Percentiles rank a stretch among this genome's conserved stretches.
These are phyloP conservation scores for Pagrus major DNA, from an alignment of 2,113 vertebrate species.

Conservation along the genomic window DNA sequence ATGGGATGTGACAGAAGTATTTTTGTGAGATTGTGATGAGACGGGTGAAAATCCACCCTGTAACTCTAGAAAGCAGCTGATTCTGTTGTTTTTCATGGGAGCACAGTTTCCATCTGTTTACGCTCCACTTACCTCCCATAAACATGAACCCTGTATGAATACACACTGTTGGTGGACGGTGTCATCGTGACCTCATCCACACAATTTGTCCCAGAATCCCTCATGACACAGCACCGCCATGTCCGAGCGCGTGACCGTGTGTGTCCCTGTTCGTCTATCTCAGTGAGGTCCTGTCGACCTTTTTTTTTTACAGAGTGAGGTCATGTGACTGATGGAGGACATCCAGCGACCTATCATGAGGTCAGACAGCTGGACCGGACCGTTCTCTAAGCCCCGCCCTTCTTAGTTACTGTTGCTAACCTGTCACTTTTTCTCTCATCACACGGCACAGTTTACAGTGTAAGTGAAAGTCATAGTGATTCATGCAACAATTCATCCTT, in stretches of 20 bases:
- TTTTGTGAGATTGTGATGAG: too few relatives aligned
- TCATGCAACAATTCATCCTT: too few relatives aligned
- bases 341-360: neutral
- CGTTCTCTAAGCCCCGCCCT: neutral
- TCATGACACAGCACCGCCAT: neutral
- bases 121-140: too few relatives aligned
- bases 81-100: neutral
- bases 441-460: neutral
- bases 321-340: neutral
- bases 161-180: neutral
- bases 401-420: neutral
- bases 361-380: neutral
- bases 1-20: too few relatives aligned
- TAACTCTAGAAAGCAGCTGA: neutral
- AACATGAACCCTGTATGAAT: neutral
- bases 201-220: neutral
- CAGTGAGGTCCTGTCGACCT: neutral
- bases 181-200: too few relatives aligned
- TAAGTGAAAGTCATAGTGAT: too few relatives aligned
- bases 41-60: too few relatives aligned
- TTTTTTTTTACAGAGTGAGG: too few relatives aligned
- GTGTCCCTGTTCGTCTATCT: neutral
- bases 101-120: neutral
- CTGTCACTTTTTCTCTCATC: neutral
- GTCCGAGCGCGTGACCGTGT: neutral